phyloP scores from a whole-genome alignment of 2,888 invertebrate genomes.

The Nemurella pictetii region DNA sequence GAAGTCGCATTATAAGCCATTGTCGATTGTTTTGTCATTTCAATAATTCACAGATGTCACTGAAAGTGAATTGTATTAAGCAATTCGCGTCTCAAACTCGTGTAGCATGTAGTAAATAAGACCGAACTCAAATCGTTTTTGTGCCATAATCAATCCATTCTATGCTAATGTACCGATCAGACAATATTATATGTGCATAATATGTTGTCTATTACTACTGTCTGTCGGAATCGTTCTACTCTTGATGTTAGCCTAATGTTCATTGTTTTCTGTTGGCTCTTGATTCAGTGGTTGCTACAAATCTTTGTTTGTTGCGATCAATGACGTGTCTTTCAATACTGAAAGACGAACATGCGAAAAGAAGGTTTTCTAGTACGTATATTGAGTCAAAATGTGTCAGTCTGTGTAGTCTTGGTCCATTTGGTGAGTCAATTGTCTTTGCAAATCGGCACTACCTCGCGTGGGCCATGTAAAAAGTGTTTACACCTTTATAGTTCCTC shows the following conservation, averaged over 20 bases:
- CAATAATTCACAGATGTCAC: background rate
- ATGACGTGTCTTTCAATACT: background rate
- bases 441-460: background rate
- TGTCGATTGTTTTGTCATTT: background rate
- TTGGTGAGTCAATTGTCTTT: background rate
- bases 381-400: background rate
- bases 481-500: slow-evolving; percentile 33
- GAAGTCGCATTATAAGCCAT: background rate
- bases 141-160: background rate
- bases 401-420: background rate
- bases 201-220: background rate
- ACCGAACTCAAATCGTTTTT: background rate
- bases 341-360: background rate
- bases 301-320: background rate
- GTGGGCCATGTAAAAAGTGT: background rate
- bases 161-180: background rate
- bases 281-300: background rate
- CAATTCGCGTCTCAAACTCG: background rate
- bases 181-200: background rate
- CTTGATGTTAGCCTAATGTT: background rate
- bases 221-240: background rate
- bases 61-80: background rate
- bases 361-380: background rate
- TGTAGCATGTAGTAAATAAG: background rate
- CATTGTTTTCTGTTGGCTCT: background rate